Base-by-base conservation (phyloP, 2,113 vertebrate genomes). In the Strigops habroptila region DNA sequence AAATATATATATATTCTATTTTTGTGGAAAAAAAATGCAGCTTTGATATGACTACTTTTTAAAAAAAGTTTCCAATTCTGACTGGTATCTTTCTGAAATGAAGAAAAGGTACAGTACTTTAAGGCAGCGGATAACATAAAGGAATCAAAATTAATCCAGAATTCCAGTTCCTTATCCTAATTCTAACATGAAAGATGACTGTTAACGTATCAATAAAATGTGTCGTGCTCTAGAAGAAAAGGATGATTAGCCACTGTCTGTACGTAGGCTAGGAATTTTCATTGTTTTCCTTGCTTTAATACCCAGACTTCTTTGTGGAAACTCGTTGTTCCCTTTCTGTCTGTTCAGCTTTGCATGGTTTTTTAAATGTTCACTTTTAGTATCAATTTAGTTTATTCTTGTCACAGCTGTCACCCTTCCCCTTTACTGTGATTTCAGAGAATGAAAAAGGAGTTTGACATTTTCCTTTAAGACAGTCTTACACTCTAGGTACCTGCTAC, bases 1-100 rank as follows among this genome's bases (percentile, higher is more conserved):
- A 97, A 97, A 98, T 68, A 97, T 98, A 98, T 98, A 98, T 98
- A 98, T 98, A 96, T 97, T 98, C 97, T 98, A 97, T 98, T 98
- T 93, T 96, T 97, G 98, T 97, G 97, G 97, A 96, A 91, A 97
- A 98, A 98, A 97, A 98, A 98, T 96, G 97, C 97, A 98, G 98
- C 97, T 98, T 97, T 96, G 97, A 97, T 97, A 97, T 97, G 97
- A 98, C 43, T 91, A 95, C 96, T 89, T 95, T 82, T 97, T 67
- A 30, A 78, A 91, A 96, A 96, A 97, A 95, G 88, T 79, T 95
- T 97, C 97, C 96, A 98, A 98, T 98, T 98, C 95, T 97, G 96
- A 98, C 86, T 95, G 97, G 91, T 97, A 97, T 97, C 96, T 91
- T 80, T 94, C 57, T 94, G 49, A 88, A 97, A 97, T 62, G 78